A percentile compares a stretch with the other conserved stretches of the same genome.
Evolutionary conservation across 2,888 invertebrate genomes (phyloP).

Genomic region (Stictocephala bisonia): DNA sequence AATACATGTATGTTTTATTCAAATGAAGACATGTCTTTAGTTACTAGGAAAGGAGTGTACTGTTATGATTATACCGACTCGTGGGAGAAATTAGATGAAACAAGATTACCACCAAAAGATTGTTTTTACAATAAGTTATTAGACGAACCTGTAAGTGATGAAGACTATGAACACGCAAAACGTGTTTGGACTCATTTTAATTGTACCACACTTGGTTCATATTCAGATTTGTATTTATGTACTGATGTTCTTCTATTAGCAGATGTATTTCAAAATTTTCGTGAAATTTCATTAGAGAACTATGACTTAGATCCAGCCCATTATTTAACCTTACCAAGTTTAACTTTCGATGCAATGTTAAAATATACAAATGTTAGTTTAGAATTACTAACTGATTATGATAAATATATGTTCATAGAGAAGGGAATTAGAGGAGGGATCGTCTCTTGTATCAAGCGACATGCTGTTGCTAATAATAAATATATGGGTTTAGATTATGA

Average conservation of each 20-base stretch:
- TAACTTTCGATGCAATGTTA: constrained; percentile 63
- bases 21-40: constrained; percentile 1
- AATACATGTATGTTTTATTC: constrained; percentile 36
- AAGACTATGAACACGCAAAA: constrained; percentile 58
- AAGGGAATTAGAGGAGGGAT: constrained; percentile 57
- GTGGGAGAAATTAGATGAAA: constrained; percentile 47
- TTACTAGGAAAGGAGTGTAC: constrained; percentile 48
- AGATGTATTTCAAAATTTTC: constrained; percentile 62
- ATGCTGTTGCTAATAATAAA: constrained; percentile 60
- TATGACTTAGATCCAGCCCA: constrained; percentile 61
- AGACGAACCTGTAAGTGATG: constrained; percentile 32
- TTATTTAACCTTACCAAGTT: constrained; percentile 62
- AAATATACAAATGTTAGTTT: constrained; percentile 60
- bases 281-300: constrained; percentile 54
- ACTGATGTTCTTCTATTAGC: constrained; percentile 59
- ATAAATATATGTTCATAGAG: constrained; percentile 57
- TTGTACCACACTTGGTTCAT: constrained; percentile 57
- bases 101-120: constrained; percentile 55
- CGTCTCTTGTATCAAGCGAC: constrained; percentile 54
- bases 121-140: constrained; percentile 56
- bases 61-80: constrained; percentile 56
- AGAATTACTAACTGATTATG: constrained; percentile 59
- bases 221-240: constrained; percentile 60
- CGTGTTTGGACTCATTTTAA: constrained; percentile 59
- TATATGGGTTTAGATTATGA: constrained; percentile 56